These are phyloP conservation scores for Hirtodrosophila confusa DNA, from an alignment of 2,888 invertebrate genomes.

Conservation along the genomic window DNA sequence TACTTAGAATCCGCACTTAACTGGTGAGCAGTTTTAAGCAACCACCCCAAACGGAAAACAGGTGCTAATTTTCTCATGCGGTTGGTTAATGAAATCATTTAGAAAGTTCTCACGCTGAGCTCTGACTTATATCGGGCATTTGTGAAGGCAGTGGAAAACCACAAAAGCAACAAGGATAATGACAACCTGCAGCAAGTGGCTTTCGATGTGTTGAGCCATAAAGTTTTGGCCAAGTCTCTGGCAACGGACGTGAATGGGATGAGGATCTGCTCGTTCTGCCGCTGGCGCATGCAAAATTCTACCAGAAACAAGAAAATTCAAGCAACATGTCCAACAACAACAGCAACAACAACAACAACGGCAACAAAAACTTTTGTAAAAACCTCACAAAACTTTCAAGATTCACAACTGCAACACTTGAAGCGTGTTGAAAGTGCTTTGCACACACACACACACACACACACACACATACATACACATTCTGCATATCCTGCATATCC, in stretches of 20 bases:
- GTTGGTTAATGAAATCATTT: constrained; percentile 60
- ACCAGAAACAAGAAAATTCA: constrained; percentile 46
- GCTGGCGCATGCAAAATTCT: constrained; percentile 39
- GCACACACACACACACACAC: constrained; percentile 14
- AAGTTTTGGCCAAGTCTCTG: constrained; percentile 33
- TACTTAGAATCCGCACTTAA: constrained; percentile 13
- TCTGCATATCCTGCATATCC: constrained; percentile 55
- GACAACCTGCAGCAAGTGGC: constrained; percentile 39
- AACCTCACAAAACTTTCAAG: constrained; percentile 69
- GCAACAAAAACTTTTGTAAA: constrained; percentile 60
- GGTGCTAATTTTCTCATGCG: constrained; percentile 63
- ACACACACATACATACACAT: constrained; percentile 23
- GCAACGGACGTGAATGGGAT: constrained; percentile 38
- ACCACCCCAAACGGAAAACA: constrained; percentile 18
- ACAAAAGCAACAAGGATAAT: constrained; percentile 12
- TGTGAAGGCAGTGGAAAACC: constrained; percentile 25
- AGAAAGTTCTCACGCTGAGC: constrained; percentile 45
- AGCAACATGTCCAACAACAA: constrained; percentile 56
- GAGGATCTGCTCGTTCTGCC: constrained; percentile 11
- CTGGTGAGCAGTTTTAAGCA: no score
- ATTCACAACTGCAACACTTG: constrained; percentile 75
- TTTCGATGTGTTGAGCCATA: constrained; percentile 47
- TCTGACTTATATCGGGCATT: constrained; percentile 2
- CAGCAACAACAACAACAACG: constrained; percentile 22
- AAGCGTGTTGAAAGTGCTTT: constrained; percentile 64